A percentile compares a stretch with the other conserved stretches of the same genome.
These are phyloP conservation scores for Eretmochelys imbricata DNA, from an alignment of 2,113 vertebrate genomes.

Conservation along the genomic window DNA sequence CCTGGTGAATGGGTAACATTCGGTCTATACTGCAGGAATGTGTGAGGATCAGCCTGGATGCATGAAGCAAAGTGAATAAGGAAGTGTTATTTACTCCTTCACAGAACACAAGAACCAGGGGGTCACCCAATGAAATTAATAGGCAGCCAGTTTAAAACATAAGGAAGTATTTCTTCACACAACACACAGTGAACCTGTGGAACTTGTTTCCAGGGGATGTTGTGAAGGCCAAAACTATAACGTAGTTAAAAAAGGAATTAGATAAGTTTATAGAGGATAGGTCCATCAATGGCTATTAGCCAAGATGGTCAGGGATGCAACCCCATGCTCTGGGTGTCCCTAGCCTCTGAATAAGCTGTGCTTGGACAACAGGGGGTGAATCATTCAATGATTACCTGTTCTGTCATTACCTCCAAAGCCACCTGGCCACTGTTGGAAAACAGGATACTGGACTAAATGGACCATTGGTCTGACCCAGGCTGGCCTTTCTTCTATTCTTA, in stretches of 20 bases:
- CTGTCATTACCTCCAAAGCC: not conserved
- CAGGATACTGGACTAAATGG: not conserved
- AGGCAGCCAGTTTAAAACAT: too few species aligned
- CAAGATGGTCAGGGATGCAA: not conserved
- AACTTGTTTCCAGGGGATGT: too few species aligned
- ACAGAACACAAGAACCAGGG: too few species aligned
- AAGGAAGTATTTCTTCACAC: too few species aligned
- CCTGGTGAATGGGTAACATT: not conserved
- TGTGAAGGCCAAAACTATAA: too few species aligned
- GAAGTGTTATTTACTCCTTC: too few species aligned
- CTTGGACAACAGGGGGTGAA: not conserved
- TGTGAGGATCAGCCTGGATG: not conserved
- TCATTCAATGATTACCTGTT: not conserved
- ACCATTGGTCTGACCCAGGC: not conserved
- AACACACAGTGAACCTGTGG: too few species aligned
- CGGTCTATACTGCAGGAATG: not conserved
- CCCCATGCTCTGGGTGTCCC: too few species aligned
- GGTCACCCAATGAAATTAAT: too few species aligned
- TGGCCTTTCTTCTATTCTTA: not conserved
- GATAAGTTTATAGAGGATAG: too few species aligned
- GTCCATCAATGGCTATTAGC: not conserved
- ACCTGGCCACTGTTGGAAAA: not conserved
- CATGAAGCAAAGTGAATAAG: not conserved
- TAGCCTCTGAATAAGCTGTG: not conserved
- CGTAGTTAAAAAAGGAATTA: too few species aligned